Evolutionary conservation across 2,113 vertebrate genomes (phyloP).

Genomic region (Ursus arctos): DNA sequence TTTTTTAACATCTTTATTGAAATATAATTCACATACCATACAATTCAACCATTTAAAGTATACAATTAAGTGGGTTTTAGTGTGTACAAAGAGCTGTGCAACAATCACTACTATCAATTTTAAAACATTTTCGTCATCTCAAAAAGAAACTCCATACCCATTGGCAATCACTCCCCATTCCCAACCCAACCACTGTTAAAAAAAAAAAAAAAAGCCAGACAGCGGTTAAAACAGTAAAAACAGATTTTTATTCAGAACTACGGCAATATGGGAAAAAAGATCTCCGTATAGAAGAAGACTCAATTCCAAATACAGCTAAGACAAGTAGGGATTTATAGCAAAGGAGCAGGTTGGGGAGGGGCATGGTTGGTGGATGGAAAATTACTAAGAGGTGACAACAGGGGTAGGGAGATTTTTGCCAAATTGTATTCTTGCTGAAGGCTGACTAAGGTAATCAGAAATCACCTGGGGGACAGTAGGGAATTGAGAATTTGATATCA

Average conservation of each 20-base stretch:
- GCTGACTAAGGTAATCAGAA: neutral
- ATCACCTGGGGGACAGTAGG: neutral
- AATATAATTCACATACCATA: slow-evolving; percentile 1
- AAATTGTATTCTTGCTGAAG: slow-evolving; percentile 52
- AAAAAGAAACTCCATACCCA: slow-evolving; percentile 22
- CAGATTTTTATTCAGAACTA: slow-evolving; percentile 59
- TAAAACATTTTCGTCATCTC: slow-evolving; percentile 47
- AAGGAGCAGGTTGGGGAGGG: neutral
- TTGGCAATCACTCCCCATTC: slow-evolving; percentile 17
- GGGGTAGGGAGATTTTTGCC: neutral
- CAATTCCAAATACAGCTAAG: slow-evolving; percentile 29
- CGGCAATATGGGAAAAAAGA: neutral
- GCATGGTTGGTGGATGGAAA: neutral
- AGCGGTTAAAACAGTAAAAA: slow-evolving; percentile 25
- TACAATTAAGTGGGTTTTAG: neutral
- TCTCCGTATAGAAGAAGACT: neutral
- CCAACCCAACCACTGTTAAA: slow-evolving; percentile 1
- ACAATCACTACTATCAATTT: slow-evolving; percentile 17
- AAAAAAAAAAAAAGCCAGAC: neutral
- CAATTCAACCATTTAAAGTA: slow-evolving; percentile 36
- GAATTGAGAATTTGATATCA: neutral
- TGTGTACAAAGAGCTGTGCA: neutral
- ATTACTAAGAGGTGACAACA: slow-evolving; percentile 12
- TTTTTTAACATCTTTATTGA: slow-evolving; percentile 52
- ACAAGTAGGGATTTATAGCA: neutral